Percentiles rank a stretch among this genome's conserved stretches.
These are phyloP conservation scores for Cichlasoma orientale DNA, from an alignment of 2,797 vertebrate genomes.

Conservation along the genomic window DNA sequence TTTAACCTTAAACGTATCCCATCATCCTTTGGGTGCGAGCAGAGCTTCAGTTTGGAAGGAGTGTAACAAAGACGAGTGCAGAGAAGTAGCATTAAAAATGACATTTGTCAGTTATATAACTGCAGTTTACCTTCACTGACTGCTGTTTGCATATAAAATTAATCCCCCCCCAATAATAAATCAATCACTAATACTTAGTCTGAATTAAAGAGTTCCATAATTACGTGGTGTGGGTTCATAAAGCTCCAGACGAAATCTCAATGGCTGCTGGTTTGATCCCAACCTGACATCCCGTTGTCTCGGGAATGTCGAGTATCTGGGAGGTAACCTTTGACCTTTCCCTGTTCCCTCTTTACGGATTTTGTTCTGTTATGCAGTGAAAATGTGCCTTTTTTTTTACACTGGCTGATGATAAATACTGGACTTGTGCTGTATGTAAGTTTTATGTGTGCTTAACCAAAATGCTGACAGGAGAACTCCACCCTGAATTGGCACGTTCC, in stretches of 20 bases:
- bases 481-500: not conserved
- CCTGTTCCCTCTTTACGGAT: not conserved
- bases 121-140: not conserved
- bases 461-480: constrained; percentile 24
- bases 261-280: not conserved
- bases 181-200: not conserved
- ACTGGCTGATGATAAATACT: constrained; percentile 35
- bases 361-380: constrained; percentile 2
- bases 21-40: not conserved
- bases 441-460: constrained; percentile 15
- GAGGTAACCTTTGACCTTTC: not conserved
- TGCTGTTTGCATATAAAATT: not conserved
- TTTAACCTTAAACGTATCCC: not conserved
- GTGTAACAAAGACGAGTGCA: not conserved
- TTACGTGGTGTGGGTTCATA: not conserved
- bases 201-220: not conserved
- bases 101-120: not conserved
- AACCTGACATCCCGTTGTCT: not conserved
- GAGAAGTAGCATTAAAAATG: not conserved
- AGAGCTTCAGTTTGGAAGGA: not conserved
- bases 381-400: constrained; percentile 62
- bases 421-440: constrained; percentile 24
- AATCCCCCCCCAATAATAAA: too few relatives aligned
- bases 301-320: not conserved
- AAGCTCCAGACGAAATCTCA: not conserved